Evolutionary conservation across 2,888 invertebrate genomes (phyloP).

Genomic region (Punctoribates punctum): DNA sequence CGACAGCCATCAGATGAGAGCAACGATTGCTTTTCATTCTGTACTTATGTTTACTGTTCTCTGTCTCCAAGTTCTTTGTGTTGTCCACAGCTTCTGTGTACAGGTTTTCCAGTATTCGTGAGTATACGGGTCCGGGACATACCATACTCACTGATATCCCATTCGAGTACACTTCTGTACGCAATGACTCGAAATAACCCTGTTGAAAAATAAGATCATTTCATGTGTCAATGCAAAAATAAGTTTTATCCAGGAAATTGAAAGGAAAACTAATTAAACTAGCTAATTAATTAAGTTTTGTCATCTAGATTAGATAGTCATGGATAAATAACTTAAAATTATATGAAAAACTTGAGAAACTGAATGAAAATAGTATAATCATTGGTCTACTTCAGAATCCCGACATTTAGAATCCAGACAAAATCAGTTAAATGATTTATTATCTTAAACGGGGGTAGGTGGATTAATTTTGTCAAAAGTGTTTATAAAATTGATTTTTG

Average conservation of each 20-base stretch:
- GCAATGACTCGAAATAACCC: slow-evolving; percentile 69
- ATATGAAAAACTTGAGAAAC: no score
- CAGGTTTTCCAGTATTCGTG: slow-evolving; percentile 64
- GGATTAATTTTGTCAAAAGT: no score
- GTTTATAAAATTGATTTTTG: no score
- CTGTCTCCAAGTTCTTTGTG: background rate
- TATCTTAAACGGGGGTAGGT: no score
- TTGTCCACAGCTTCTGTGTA: slow-evolving; percentile 63
- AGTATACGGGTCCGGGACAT: slow-evolving; percentile 73
- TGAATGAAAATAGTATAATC: no score
- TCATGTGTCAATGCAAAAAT: slow-evolving; percentile 41
- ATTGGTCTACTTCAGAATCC: no score
- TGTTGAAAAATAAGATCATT: slow-evolving; percentile 51
- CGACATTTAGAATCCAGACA: no score
- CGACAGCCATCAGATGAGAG: slow-evolving; percentile 57
- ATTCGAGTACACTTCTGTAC: slow-evolving; percentile 59
- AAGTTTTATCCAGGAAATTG: background rate
- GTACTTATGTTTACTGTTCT: slow-evolving; percentile 12
- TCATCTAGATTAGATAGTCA: no score
- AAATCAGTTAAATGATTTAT: no score
- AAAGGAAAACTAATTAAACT: no score
- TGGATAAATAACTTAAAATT: no score
- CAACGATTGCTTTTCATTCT: slow-evolving; percentile 58
- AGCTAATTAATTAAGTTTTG: no score
- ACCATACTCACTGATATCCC: slow-evolving; percentile 63